These are phyloP conservation scores for Drosophila anomalata DNA, from an alignment of 2,888 invertebrate species.

Conservation along the genomic window DNA sequence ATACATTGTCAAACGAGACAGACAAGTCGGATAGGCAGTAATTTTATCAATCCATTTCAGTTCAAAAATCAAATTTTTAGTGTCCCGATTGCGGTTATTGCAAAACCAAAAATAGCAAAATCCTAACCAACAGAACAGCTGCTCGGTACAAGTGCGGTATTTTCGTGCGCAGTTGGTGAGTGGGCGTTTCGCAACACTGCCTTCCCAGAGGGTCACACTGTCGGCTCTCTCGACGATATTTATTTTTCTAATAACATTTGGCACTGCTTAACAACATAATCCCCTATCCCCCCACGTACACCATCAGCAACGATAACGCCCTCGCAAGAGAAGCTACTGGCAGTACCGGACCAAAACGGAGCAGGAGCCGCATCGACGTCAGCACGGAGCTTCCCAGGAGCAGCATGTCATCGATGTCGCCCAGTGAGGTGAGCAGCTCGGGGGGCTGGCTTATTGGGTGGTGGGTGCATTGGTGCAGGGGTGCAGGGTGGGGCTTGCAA, in stretches of 20 bases:
- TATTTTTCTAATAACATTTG: slow-evolving; percentile 39
- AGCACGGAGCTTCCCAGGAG: slow-evolving; percentile 44
- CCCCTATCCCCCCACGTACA: not conserved
- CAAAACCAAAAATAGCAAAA: not conserved
- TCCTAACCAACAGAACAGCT: slow-evolving; percentile 5
- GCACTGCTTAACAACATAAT: slow-evolving; percentile 1
- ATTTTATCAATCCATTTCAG: not conserved
- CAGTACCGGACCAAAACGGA: slow-evolving; percentile 16
- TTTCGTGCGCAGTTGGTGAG: slow-evolving; percentile 7
- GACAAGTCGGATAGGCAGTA: not conserved
- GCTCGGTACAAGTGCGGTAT: slow-evolving; percentile 15
- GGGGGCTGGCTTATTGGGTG: not conserved
- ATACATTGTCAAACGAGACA: slow-evolving; percentile 12
- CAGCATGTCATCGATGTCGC: slow-evolving; percentile 79
- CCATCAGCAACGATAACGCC: slow-evolving; percentile 8
- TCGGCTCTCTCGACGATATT: slow-evolving; percentile 28
- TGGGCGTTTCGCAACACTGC: slow-evolving; percentile 24
- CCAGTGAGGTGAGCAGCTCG: slow-evolving; percentile 72
- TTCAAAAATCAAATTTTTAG: not conserved
- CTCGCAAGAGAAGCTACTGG: not conserved
- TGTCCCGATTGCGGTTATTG: slow-evolving; percentile 1
- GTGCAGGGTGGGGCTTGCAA: slow-evolving; percentile 5
- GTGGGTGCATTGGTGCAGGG: not conserved
- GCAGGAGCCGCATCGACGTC: slow-evolving; percentile 32
- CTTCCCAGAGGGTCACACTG: slow-evolving; percentile 26